phyloP scores from a whole-genome alignment of 2,888 invertebrate species.

The Isoperla grammatica region DNA sequence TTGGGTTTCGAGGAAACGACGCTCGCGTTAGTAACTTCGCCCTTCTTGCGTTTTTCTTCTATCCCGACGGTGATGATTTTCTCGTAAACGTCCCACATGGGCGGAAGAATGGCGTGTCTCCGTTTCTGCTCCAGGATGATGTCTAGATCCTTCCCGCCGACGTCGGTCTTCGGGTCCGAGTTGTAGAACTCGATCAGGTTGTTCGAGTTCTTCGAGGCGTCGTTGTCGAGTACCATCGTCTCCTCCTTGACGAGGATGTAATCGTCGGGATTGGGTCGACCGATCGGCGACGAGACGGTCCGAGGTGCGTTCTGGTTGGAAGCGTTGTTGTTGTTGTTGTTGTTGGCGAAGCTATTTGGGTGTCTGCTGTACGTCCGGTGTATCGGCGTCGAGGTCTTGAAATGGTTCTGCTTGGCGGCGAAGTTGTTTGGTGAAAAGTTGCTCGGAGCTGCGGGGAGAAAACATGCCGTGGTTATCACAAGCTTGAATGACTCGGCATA shows the following conservation, averaged over 20 bases:
- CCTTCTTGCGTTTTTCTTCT: constrained; percentile 5
- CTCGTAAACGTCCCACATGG: constrained; percentile 39
- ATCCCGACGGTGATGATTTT: constrained; percentile 29
- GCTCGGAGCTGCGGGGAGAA: constrained; percentile 12
- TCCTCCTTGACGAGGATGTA: constrained; percentile 38
- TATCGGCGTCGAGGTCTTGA: background rate
- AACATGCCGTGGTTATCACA: no score
- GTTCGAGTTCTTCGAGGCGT: background rate
- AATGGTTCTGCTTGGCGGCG: background rate
- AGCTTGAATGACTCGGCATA: no score
- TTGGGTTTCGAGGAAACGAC: background rate
- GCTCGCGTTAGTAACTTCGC: constrained; percentile 4
- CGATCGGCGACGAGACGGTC: constrained; percentile 25
- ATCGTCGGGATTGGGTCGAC: constrained; percentile 36
- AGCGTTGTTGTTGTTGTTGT: background rate
- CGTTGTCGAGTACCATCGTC: constrained; percentile 34
- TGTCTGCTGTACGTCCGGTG: background rate
- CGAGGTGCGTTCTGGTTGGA: background rate
- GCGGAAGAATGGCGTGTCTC: constrained; percentile 35
- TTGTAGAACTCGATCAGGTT: constrained; percentile 18
- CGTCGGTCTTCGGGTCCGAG: background rate
- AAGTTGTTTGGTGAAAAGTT: constrained; percentile 11
- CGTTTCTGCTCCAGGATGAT: constrained; percentile 33
- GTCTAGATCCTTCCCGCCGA: constrained; percentile 33
- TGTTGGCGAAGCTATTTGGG: background rate